Conservation (phyloP, 2,113 vertebrate species). For the Rafetus swinhoei region DNA sequence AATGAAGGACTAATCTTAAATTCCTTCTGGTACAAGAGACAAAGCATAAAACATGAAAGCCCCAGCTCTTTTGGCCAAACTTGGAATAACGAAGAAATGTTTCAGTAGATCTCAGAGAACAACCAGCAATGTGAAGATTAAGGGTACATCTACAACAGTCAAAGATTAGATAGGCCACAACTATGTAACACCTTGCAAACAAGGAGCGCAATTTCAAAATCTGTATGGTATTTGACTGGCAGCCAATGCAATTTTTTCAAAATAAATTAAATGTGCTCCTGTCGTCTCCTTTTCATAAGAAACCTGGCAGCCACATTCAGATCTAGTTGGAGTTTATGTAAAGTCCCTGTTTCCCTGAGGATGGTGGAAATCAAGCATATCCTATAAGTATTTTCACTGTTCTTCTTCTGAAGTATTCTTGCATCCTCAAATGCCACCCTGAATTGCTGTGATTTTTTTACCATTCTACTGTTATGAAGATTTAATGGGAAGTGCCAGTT, state of each 20-base stretch:
- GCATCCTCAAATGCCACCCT: constrained; percentile 16
- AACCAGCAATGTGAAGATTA: constrained; percentile 55
- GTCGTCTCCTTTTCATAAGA: constrained; percentile 78
- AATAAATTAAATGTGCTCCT: constrained; percentile 73
- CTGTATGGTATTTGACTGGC: constrained; percentile 73
- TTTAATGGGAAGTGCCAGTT: background rate
- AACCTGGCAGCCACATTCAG: constrained; percentile 71
- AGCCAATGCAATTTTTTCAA: constrained; percentile 68
- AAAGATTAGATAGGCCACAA: constrained; percentile 42
- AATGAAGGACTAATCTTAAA: background rate
- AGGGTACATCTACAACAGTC: constrained; percentile 9
- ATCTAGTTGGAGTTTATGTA: constrained; percentile 65
- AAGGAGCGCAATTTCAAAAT: constrained; percentile 69
- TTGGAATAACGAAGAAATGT: background rate
- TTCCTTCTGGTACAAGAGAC: background rate
- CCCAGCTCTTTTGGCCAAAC: constrained; percentile 7
- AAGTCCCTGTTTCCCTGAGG: constrained; percentile 68
- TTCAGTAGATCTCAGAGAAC: constrained; percentile 24
- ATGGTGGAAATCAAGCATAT: constrained; percentile 47
- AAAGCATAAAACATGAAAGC: constrained; percentile 14
- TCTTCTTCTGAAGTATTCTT: constrained; percentile 38
- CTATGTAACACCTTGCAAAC: constrained; percentile 64
- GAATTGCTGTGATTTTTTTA: constrained; percentile 26
- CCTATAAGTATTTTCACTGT: constrained; percentile 54
- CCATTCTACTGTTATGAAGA: background rate